Percentiles rank a stretch among this genome's conserved stretches.
Conservation (phyloP, 2,797 vertebrate genomes). For the Microcaecilia unicolor region DNA sequence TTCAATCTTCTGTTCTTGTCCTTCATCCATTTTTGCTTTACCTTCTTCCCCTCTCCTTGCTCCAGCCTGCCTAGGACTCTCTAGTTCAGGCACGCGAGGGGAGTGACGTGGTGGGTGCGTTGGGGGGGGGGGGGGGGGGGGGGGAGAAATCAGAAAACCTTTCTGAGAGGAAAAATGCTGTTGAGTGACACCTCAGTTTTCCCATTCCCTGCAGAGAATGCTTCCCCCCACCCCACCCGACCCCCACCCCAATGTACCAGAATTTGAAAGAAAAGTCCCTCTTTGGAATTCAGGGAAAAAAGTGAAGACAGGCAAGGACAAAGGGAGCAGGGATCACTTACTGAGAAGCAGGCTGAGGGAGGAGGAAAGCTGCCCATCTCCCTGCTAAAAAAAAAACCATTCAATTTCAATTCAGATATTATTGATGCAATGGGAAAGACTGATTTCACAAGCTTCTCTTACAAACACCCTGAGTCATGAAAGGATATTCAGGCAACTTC, state of each 20-base stretch:
- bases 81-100: neutral
- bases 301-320: constrained; percentile 7
- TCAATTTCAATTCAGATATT: constrained; percentile 26
- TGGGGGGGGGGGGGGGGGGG: too few species aligned
- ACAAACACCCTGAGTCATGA: constrained; percentile 4
- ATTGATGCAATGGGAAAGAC: constrained; percentile 23
- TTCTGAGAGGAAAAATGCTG: constrained; percentile 22
- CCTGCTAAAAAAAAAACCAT: constrained; percentile 11
- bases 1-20: too few species aligned
- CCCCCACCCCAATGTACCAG: neutral
- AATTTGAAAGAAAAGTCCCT: constrained; percentile 19
- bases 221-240: too few species aligned
- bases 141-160: neutral
- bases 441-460: constrained; percentile 13
- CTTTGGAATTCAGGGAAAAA: constrained; percentile 19
- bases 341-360: constrained; percentile 15
- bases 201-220: constrained; percentile 13
- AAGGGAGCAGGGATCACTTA: constrained; percentile 23
- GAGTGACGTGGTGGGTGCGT: constrained; percentile 10
- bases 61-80: neutral
- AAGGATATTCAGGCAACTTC: neutral
- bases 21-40: too few species aligned
- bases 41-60: too few species aligned
- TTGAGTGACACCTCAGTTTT: constrained; percentile 21
- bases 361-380: neutral